Conservation (phyloP, 2,888 invertebrate species). For the Caenorhabditis angaria region DNA sequence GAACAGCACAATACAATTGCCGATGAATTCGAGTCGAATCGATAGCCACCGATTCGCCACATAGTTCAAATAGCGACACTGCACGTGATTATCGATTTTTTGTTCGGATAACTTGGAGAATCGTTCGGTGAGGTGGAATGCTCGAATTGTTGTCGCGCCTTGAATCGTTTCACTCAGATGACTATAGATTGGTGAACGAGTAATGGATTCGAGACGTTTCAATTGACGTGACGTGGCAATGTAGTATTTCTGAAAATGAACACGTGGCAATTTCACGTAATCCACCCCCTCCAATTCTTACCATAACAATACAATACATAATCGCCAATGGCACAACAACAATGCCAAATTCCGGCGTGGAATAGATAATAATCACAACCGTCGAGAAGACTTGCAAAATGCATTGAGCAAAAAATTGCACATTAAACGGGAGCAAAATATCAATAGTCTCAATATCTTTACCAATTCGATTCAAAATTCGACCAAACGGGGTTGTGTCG, state of each 20-base stretch:
- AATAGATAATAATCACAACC: constrained; percentile 69
- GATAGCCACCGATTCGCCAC: constrained; percentile 82
- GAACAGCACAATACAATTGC: constrained; percentile 93
- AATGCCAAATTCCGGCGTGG: constrained; percentile 69
- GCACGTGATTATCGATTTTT: constrained; percentile 71
- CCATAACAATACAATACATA: constrained; percentile 67
- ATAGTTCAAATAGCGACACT: constrained; percentile 70
- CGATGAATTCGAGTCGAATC: constrained; percentile 92
- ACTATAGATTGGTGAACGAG: constrained; percentile 72
- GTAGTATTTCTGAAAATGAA: constrained; percentile 83
- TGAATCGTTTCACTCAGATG: constrained; percentile 70
- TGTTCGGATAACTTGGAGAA: constrained; percentile 67
- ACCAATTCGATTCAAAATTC: constrained; percentile 69
- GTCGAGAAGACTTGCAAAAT: constrained; percentile 69
- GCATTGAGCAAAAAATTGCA: constrained; percentile 70
- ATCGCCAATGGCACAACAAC: constrained; percentile 65
- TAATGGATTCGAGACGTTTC: constrained; percentile 71
- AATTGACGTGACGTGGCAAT: constrained; percentile 89
- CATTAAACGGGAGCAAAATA: constrained; percentile 69
- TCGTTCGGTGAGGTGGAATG: constrained; percentile 62
- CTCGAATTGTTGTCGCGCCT: constrained; percentile 68
- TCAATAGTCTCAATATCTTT: constrained; percentile 72
- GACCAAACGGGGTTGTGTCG: constrained; percentile 71
- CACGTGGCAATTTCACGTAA: too few relatives aligned
- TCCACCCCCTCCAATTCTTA: constrained; percentile 28